These are phyloP conservation scores for Hoplodrina ambigua DNA, from an alignment of 2,888 invertebrate genomes.

Conservation along the genomic window DNA sequence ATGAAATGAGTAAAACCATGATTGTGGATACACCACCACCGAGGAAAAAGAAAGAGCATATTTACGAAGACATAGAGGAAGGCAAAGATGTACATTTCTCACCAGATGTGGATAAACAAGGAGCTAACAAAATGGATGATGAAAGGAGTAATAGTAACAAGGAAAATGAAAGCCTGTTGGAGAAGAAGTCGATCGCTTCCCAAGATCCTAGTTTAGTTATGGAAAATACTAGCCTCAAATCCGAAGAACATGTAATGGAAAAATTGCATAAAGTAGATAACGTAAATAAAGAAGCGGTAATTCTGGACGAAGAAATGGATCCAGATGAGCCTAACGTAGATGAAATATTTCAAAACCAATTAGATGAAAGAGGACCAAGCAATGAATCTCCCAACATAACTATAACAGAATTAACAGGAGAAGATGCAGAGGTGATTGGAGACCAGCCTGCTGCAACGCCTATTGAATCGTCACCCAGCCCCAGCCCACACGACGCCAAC, in stretches of 20 bases:
- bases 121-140: slow-evolving; percentile 68
- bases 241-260: slow-evolving; percentile 85
- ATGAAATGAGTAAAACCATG: slow-evolving; percentile 88
- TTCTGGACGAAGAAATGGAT: slow-evolving; percentile 84
- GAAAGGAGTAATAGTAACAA: slow-evolving; percentile 79
- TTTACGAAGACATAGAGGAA: slow-evolving; percentile 91
- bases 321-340: slow-evolving; percentile 85
- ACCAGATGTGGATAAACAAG: slow-evolving; percentile 78
- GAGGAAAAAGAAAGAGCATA: slow-evolving; percentile 90
- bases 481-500: slow-evolving; percentile 78
- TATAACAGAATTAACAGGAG: slow-evolving; percentile 87
- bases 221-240: slow-evolving; percentile 80
- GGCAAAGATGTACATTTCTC: slow-evolving; percentile 87
- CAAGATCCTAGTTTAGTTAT: slow-evolving; percentile 86
- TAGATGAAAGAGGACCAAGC: slow-evolving; percentile 77
- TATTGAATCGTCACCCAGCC: slow-evolving; percentile 85
- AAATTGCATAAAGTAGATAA: slow-evolving; percentile 81
- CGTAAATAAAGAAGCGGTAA: slow-evolving; percentile 78
- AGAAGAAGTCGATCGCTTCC: slow-evolving; percentile 85
- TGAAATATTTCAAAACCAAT: slow-evolving; percentile 85
- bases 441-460: slow-evolving; percentile 78
- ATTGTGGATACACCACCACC: slow-evolving; percentile 83
- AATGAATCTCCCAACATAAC: slow-evolving; percentile 87
- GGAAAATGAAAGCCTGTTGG: slow-evolving; percentile 85
- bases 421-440: slow-evolving; percentile 74